Evolutionary conservation across 2,888 invertebrate species (phyloP).

Genomic region (Podotricha telesiphe): DNA sequence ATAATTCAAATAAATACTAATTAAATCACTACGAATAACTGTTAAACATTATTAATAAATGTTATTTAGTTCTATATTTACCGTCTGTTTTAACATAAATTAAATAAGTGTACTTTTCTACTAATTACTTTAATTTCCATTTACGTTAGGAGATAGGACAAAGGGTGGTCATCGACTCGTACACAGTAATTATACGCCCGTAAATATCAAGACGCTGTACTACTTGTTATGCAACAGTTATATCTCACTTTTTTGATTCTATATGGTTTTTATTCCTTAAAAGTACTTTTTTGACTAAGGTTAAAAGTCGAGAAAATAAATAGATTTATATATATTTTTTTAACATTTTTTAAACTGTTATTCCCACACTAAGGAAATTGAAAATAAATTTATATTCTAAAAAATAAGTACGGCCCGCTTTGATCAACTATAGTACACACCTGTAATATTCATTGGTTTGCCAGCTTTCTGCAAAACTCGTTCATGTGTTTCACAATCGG

Average conservation of each 20-base stretch:
- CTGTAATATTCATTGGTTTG: conserved; percentile 4
- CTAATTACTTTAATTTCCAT: neutral
- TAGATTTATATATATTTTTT: too few relatives aligned
- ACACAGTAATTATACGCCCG: too few relatives aligned
- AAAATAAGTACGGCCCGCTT: neutral
- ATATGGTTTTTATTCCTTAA: too few relatives aligned
- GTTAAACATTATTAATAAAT: neutral
- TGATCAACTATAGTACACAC: neutral
- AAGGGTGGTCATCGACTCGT: too few relatives aligned
- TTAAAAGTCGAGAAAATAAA: too few relatives aligned
- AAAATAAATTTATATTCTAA: neutral
- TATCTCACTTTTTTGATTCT: too few relatives aligned
- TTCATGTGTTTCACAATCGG: conserved; percentile 36
- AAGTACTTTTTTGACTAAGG: too few relatives aligned
- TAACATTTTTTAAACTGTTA: too few relatives aligned
- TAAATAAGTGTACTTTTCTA: neutral
- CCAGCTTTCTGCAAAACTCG: conserved; percentile 17
- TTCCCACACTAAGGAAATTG: neutral
- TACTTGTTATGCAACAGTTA: too few relatives aligned
- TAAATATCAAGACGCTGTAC: too few relatives aligned
- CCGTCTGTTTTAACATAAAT: too few relatives aligned
- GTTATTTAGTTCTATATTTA: neutral
- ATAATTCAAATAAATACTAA: neutral
- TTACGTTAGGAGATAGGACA: too few relatives aligned
- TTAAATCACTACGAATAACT: neutral